These are phyloP conservation scores for Nephrotoma flavescens DNA, from an alignment of 2,888 invertebrate species.

Conservation along the genomic window DNA sequence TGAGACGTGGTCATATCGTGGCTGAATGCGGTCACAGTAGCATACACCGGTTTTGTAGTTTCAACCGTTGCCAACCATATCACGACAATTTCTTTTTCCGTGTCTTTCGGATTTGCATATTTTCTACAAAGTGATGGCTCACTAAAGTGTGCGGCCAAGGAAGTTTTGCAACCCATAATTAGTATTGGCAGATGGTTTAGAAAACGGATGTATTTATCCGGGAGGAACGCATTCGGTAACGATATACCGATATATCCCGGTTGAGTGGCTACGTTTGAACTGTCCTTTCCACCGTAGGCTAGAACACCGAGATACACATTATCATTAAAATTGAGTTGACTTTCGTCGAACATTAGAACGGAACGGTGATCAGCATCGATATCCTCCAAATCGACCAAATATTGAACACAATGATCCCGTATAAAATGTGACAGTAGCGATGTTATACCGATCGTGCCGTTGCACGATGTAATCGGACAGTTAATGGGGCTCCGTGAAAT, in stretches of 20 bases:
- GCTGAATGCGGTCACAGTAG: slow-evolving; percentile 19
- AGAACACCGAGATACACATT: slow-evolving; percentile 20
- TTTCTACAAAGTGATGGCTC: neutral
- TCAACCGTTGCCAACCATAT: slow-evolving; percentile 20
- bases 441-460: slow-evolving; percentile 18
- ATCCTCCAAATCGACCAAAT: slow-evolving; percentile 14
- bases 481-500: slow-evolving; percentile 15
- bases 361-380: slow-evolving; percentile 16
- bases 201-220: slow-evolving; percentile 17
- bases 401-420: slow-evolving; percentile 15
- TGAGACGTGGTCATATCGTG: slow-evolving; percentile 18
- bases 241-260: slow-evolving; percentile 20
- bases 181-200: slow-evolving; percentile 19
- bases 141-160: neutral
- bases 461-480: slow-evolving; percentile 19
- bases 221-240: slow-evolving; percentile 19
- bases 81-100: slow-evolving; percentile 16
- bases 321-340: slow-evolving; percentile 15
- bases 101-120: slow-evolving; percentile 10
- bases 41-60: slow-evolving; percentile 19
- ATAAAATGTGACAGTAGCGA: slow-evolving; percentile 20
- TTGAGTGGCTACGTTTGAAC: slow-evolving; percentile 6
- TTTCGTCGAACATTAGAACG: slow-evolving; percentile 16
- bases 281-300: slow-evolving; percentile 18
- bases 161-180: slow-evolving; percentile 20